phyloP scores from a whole-genome alignment of 2,797 vertebrate species.

The Acanthornis magna region DNA sequence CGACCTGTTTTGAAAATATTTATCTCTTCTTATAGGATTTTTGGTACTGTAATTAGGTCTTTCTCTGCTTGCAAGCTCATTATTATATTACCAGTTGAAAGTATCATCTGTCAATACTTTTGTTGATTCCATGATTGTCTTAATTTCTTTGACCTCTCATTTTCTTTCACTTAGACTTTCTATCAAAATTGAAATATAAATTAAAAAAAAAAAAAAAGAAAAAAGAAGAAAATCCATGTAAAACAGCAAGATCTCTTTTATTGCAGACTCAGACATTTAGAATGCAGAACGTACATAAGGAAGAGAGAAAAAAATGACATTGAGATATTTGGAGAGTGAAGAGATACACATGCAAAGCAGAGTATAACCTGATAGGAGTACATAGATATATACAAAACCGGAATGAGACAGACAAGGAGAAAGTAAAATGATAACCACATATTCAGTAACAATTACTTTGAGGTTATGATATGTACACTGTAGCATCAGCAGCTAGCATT shows the following conservation, averaged over 20 bases:
- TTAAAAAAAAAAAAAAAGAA: too few relatives aligned
- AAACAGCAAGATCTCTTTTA: not conserved
- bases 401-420: not conserved
- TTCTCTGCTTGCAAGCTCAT: not conserved
- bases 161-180: not conserved
- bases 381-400: not conserved
- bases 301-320: not conserved
- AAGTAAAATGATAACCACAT: not conserved
- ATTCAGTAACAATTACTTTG: not conserved
- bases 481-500: not conserved
- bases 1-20: not conserved
- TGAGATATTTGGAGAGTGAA: not conserved
- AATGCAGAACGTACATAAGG: not conserved
- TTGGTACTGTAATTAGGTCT: not conserved
- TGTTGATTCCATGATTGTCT: not conserved
- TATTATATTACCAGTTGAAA: not conserved
- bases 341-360: not conserved
- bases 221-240: not conserved
- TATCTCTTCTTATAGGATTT: not conserved
- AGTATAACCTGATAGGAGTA: not conserved
- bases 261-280: not conserved
- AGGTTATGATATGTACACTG: not conserved
- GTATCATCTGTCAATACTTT: not conserved
- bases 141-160: not conserved
- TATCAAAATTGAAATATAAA: not conserved